Evolutionary conservation across 2,888 invertebrate species (phyloP), one percentile per base, ranked within the genome.

Genomic region (Cheilosia grossa): DNA sequence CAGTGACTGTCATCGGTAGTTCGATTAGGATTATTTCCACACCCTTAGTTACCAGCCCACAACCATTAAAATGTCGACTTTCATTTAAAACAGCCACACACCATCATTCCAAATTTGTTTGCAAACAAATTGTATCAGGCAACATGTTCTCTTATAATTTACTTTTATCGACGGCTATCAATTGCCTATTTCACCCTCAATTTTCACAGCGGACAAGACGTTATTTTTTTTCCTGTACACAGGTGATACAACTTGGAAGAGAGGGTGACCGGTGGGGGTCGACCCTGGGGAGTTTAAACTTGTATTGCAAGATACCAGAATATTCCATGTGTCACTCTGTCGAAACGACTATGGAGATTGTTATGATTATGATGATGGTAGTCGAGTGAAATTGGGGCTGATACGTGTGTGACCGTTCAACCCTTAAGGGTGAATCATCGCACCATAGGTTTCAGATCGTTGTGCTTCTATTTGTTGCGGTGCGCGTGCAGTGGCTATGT

Each of bases 11-110:
- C 70, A 75, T 42, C 59, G 53, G 53, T 72, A 63, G 67, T 81
- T 69, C 27, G 58, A 69, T 54, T 44, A 56, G 73, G 64, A 58
- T 78, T 70, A 64, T 69, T 27, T 72, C 40, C 59, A 59, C 61
- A 56, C 59, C 37, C 61, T 40, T n/a, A 51, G 63, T 54, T 77
- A 72, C 73, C 73, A 67, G 63, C 64, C 66, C 40, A 66, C 79
- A 69, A 44, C 82, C 73, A 83, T 78, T 78, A 74, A 74, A 83
- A 69, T 51, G 82, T 67, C 82, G 67, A 72, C 72, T 82, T 61
- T 73, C 42, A 61, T 67, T 61, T 63, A 17, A 42, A 70, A 4
- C 42, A 21, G 33, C 37, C 27, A n/a, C 53, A 42, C 54, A 54
- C 54, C 37, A 33, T 27, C 33, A 27, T 58, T 33, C 47, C 49